Evolutionary conservation across 2,113 vertebrate genomes (phyloP).

Genomic region (Pyrgilauda ruficollis): DNA sequence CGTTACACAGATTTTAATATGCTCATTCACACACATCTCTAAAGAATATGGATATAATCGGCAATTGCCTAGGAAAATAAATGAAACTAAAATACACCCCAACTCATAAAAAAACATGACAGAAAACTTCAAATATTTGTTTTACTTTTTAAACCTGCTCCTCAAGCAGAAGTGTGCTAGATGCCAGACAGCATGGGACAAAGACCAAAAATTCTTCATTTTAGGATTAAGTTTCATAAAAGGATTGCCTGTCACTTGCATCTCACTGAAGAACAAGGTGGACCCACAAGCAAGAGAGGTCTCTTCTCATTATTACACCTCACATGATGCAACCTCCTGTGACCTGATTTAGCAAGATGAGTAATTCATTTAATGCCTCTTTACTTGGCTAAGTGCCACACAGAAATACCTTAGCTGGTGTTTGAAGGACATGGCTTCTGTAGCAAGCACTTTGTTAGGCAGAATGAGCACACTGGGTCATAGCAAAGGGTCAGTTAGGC

Average conservation of each 20-base stretch:
- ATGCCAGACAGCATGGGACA: neutral
- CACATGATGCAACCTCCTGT: neutral
- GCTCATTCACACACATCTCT: neutral
- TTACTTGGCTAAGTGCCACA: neutral
- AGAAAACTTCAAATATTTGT: neutral
- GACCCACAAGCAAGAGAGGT: neutral
- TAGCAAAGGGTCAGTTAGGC: neutral
- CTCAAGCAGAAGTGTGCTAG: neutral
- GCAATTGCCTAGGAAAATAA: slow-evolving; percentile 18
- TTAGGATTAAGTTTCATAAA: neutral
- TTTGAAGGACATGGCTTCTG: neutral
- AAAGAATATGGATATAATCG: neutral
- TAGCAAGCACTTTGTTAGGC: neutral
- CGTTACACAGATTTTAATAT: slow-evolving; percentile 7
- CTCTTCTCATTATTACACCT: neutral
- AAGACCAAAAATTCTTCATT: neutral
- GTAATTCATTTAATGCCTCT: neutral
- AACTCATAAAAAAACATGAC: neutral
- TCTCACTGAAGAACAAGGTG: neutral
- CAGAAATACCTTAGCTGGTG: neutral
- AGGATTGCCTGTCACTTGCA: neutral
- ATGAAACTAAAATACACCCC: neutral
- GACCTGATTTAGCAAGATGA: neutral
- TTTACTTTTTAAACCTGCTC: neutral
- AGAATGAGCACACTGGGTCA: neutral